phyloP scores from a whole-genome alignment of 2,888 invertebrate species.

The Cylloceria caligata region DNA sequence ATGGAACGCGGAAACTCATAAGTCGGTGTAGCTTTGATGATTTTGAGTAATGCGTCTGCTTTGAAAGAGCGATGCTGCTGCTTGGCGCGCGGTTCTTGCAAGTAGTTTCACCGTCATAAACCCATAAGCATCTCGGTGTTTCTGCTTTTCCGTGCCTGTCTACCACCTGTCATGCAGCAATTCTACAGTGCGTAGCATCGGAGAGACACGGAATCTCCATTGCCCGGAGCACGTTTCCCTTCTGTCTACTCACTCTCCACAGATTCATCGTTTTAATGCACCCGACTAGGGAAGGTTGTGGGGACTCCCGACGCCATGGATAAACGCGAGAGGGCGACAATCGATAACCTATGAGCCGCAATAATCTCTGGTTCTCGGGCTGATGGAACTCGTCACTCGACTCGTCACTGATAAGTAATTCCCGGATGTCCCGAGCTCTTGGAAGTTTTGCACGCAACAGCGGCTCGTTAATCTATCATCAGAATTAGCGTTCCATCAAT shows the following conservation, averaged over 20 bases:
- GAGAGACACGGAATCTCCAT: background rate
- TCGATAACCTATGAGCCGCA: constrained; percentile 70
- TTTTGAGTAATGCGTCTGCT: constrained; percentile 74
- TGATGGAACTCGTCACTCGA: constrained; percentile 62
- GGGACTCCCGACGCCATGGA: constrained; percentile 42
- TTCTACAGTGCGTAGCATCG: constrained; percentile 3
- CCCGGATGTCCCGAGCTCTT: constrained; percentile 35
- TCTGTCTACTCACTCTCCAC: constrained; percentile 42
- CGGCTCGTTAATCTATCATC: constrained; percentile 1
- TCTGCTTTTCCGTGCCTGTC: constrained; percentile 41
- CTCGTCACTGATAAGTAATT: constrained; percentile 53
- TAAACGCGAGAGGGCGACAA: constrained; percentile 66
- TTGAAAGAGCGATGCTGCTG: constrained; percentile 17
- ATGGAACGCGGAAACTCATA: constrained; percentile 19
- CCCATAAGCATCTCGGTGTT: constrained; percentile 22
- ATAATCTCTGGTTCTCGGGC: constrained; percentile 67
- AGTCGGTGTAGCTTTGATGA: constrained; percentile 51
- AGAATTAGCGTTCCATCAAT: too few species aligned
- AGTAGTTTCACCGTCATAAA: constrained; percentile 43
- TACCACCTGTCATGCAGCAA: constrained; percentile 33
- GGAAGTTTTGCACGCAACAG: constrained; percentile 49
- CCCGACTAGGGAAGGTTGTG: constrained; percentile 41
- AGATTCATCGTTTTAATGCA: constrained; percentile 78
- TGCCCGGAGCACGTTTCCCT: constrained; percentile 16
- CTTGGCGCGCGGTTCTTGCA: constrained; percentile 41